A percentile compares a stretch with the other conserved stretches of the same genome.
Conservation (phyloP, 2,797 vertebrate species). For the Balearica regulorum region DNA sequence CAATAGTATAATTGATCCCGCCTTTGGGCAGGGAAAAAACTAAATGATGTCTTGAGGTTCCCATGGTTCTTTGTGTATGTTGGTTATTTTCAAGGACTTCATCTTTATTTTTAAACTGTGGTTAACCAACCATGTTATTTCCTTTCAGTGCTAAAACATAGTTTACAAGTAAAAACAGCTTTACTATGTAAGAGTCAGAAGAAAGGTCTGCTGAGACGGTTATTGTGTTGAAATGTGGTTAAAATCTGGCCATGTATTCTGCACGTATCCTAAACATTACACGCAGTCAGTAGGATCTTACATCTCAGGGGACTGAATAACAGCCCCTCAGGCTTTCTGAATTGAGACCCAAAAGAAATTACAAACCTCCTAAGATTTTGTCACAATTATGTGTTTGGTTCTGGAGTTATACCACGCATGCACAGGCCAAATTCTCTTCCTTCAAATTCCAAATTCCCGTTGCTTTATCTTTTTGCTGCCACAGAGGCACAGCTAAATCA, state of each 20-base stretch:
- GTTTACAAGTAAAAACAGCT: not conserved
- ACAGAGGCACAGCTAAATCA: not conserved
- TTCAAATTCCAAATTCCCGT: not conserved
- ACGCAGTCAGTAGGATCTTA: not conserved
- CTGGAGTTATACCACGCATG: not conserved
- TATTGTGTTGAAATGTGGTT: not conserved
- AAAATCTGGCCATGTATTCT: not conserved
- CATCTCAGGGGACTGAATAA: not conserved
- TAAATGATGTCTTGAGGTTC: not conserved
- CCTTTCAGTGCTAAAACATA: not conserved
- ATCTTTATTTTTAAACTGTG: not conserved
- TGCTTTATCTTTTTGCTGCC: not conserved
- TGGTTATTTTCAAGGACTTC: not conserved
- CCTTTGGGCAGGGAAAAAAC: not conserved
- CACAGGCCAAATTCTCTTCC: not conserved
- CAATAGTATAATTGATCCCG: not conserved
- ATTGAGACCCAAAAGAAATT: not conserved
- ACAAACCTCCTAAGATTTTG: not conserved
- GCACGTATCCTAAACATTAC: not conserved
- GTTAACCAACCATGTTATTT: not conserved
- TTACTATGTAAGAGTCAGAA: not conserved
- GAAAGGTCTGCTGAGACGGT: not conserved
- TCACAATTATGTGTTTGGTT: not conserved
- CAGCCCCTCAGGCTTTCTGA: not conserved
- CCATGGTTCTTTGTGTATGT: not conserved